Percentiles rank a stretch among this genome's conserved stretches.
Evolutionary conservation across 2,888 invertebrate species (phyloP).

Genomic region (Drosophila stalkeri): DNA sequence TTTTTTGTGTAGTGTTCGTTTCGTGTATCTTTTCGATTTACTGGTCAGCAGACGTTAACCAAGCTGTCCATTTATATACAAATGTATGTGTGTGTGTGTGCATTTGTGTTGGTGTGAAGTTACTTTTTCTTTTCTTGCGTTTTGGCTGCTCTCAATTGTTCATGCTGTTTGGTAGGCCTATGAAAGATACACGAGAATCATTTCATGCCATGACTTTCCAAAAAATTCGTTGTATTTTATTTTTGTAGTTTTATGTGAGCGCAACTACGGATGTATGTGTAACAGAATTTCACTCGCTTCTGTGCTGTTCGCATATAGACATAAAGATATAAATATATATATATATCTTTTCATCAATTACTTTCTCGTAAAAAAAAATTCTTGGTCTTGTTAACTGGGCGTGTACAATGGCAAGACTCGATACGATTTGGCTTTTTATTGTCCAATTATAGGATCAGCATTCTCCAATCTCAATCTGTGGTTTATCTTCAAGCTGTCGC

Average conservation of each 20-base stretch:
- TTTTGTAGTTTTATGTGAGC: conserved; percentile 8
- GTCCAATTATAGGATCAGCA: not conserved
- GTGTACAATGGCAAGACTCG: conserved; percentile 13
- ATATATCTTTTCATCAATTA: conserved; percentile 22
- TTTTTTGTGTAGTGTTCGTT: conserved; percentile 70
- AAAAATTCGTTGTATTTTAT: conserved; percentile 38
- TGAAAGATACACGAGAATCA: conserved; percentile 73
- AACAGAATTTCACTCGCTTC: conserved; percentile 32
- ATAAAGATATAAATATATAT: not conserved
- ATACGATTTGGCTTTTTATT: conserved; percentile 2
- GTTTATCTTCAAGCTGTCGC: conserved; percentile 3
- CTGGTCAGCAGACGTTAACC: conserved; percentile 53
- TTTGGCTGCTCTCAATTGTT: conserved; percentile 77
- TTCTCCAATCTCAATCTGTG: not conserved
- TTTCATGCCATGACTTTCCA: conserved; percentile 72
- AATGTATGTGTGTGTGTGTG: conserved; percentile 16
- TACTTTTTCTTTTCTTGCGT: conserved; percentile 77
- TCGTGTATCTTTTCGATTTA: conserved; percentile 75
- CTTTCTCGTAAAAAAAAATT: conserved; percentile 54
- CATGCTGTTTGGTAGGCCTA: conserved; percentile 71
- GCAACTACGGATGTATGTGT: conserved; percentile 3
- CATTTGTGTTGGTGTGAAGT: conserved; percentile 62
- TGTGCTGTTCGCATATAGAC: not conserved
- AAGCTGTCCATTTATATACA: conserved; percentile 22
- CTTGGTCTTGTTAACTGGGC: conserved; percentile 10